Percentiles rank a stretch among this genome's conserved stretches.
These are phyloP conservation scores for Amphipoea oculea DNA, from an alignment of 2,888 invertebrate species.

Conservation along the genomic window DNA sequence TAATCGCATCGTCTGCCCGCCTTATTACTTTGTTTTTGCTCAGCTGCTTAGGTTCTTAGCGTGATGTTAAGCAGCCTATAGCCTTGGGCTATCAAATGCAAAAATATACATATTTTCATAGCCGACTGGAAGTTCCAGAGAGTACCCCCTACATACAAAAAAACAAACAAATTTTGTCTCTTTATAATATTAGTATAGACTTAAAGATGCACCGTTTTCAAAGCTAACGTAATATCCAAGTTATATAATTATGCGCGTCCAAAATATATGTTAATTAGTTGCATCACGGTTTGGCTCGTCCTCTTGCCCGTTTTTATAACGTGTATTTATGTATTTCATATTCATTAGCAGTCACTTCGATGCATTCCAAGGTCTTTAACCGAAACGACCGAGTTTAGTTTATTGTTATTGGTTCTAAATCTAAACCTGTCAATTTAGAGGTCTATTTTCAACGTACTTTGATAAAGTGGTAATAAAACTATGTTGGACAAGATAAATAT, in stretches of 20 bases:
- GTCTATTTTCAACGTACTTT: not conserved
- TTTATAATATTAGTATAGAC: too few relatives aligned
- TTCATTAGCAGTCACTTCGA: slow-evolving; percentile 8
- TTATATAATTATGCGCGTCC: slow-evolving; percentile 21
- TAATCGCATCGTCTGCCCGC: too few relatives aligned
- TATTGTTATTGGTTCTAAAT: not conserved
- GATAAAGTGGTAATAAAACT: slow-evolving; percentile 9
- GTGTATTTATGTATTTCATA: not conserved
- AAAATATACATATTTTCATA: too few relatives aligned
- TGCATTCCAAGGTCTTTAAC: not conserved
- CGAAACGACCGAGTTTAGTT: not conserved
- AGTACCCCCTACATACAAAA: too few relatives aligned
- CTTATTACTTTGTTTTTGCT: too few relatives aligned
- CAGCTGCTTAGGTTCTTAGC: too few relatives aligned
- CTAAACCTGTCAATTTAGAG: not conserved
- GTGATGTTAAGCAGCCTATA: too few relatives aligned
- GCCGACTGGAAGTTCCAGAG: too few relatives aligned
- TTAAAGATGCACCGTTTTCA: not conserved
- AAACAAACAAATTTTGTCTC: too few relatives aligned
- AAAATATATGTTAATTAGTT: slow-evolving; percentile 35
- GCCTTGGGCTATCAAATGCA: too few relatives aligned
- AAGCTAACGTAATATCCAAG: slow-evolving; percentile 9
- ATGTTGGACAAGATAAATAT: too few relatives aligned
- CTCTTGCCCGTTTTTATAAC: slow-evolving; percentile 6
- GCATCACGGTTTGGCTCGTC: slow-evolving; percentile 12